Percentiles rank a stretch among this genome's conserved stretches.
phyloP scores from a whole-genome alignment of 35 echinoderm and acorn worm species.

The Lytechinus variegatus region DNA sequence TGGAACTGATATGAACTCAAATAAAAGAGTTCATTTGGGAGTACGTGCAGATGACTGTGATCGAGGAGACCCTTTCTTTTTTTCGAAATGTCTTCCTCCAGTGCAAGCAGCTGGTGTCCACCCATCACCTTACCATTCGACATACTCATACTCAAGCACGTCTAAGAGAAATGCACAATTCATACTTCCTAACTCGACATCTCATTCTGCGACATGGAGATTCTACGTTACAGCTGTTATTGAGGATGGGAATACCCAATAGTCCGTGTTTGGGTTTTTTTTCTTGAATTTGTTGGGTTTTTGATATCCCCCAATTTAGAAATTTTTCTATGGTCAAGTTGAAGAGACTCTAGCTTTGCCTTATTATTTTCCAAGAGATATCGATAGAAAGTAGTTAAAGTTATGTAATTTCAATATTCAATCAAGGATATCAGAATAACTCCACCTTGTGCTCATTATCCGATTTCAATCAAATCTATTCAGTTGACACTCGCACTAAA shows the following conservation, averaged over 20 bases:
- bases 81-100: background rate
- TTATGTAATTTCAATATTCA: no score
- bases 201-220: background rate
- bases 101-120: background rate
- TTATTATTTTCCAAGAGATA: no score
- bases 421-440: no score
- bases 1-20: background rate
- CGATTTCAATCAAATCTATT: no score
- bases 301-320: no score
- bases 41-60: background rate
- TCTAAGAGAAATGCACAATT: background rate
- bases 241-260: background rate
- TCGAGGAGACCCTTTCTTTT: background rate
- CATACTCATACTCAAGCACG: background rate
- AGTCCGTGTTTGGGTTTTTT: background rate
- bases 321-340: no score
- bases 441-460: no score
- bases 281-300: background rate
- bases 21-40: background rate
- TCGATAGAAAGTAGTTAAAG: no score
- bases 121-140: background rate
- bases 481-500: no score
- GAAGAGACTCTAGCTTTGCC: no score
- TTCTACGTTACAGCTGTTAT: background rate
- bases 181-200: background rate